A percentile compares a stretch with the other conserved stretches of the same genome.
Evolutionary conservation across 2,797 vertebrate species (phyloP).

Genomic region (Iguana delicatissima): DNA sequence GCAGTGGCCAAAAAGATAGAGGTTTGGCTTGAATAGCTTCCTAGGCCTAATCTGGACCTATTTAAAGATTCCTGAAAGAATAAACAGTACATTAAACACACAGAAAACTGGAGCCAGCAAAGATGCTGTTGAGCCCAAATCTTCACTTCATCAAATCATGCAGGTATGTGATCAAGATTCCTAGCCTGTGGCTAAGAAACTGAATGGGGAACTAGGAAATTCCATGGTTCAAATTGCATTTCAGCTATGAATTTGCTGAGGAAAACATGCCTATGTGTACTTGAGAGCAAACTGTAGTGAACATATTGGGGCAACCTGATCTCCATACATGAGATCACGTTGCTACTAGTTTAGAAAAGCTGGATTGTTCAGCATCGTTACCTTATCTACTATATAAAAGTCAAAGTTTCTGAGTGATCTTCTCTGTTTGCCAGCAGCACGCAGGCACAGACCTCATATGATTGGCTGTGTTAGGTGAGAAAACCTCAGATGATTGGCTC

Average conservation of each 20-base stretch:
- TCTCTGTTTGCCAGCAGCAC: too few relatives aligned
- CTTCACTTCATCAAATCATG: background rate
- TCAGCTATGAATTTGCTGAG: background rate
- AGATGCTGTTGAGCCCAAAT: background rate
- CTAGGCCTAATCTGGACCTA: background rate
- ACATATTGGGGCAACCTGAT: too few relatives aligned
- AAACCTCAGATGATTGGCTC: too few relatives aligned
- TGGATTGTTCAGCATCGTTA: background rate
- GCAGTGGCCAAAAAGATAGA: background rate
- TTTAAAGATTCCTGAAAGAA: constrained; percentile 12
- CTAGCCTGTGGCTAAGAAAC: background rate
- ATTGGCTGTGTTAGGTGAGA: too few relatives aligned
- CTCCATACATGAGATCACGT: background rate
- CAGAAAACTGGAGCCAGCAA: background rate
- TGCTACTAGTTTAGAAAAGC: background rate
- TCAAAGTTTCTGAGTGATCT: too few relatives aligned
- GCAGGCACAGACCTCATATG: too few relatives aligned
- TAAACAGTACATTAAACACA: rapidly evolving
- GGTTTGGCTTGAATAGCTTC: background rate
- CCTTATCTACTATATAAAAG: background rate
- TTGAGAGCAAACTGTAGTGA: background rate
- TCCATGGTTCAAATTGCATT: background rate
- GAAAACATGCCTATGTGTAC: background rate
- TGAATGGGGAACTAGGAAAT: background rate
- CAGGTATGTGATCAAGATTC: background rate